Evolutionary conservation across 1,140 invertebrate species (phyloP).

Genomic region (Drosophila lacertosa): DNA sequence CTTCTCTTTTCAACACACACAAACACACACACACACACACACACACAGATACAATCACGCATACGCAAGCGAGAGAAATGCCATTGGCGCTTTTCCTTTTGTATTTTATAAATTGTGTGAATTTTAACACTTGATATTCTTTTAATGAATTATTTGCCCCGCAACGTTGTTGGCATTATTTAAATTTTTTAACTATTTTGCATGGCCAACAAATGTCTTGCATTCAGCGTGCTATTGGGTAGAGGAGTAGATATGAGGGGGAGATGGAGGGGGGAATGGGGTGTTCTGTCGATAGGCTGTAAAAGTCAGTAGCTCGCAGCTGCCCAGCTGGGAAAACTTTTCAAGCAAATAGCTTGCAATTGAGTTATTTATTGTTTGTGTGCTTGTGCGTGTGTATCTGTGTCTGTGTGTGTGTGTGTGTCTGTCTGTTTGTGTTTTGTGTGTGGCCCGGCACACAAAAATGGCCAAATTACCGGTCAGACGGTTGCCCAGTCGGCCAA

Average conservation of each 20-base stretch:
- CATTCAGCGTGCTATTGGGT: background rate
- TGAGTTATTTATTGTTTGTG: constrained; percentile 74
- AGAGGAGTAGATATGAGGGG: background rate
- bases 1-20: background rate
- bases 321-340: constrained; percentile 56
- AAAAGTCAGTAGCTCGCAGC: constrained; percentile 50
- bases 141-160: constrained; percentile 77
- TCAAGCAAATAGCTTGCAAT: constrained; percentile 79
- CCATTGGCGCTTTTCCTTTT: constrained; percentile 71
- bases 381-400: constrained; percentile 14
- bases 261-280: background rate
- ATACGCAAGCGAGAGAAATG: constrained; percentile 37
- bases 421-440: constrained; percentile 19
- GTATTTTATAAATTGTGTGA: constrained; percentile 75
- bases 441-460: constrained; percentile 35
- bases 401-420: constrained; percentile 14
- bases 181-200: constrained; percentile 79
- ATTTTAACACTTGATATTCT: constrained; percentile 82
- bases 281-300: constrained; percentile 26
- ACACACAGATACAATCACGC: background rate
- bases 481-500: constrained; percentile 16
- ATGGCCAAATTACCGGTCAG: constrained; percentile 50
- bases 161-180: constrained; percentile 62
- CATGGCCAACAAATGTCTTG: constrained; percentile 50
- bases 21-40: constrained; percentile 6